Base-by-base conservation (phyloP, 2,888 invertebrate species). In the Acronicta aceris region DNA sequence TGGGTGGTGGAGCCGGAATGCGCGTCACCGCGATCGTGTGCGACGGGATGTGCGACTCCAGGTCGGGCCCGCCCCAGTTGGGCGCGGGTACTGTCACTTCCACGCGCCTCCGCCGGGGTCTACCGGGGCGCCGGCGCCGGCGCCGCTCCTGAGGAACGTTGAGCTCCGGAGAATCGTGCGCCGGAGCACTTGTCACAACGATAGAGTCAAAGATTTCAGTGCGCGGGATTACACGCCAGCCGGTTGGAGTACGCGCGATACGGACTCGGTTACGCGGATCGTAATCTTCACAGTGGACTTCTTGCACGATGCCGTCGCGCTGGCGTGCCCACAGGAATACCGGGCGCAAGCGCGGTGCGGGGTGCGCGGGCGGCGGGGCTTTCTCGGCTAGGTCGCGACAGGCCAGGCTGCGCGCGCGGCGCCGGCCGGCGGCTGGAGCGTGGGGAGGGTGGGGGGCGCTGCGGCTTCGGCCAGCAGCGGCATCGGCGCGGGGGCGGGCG, bases 281-380 rank as follows among this genome's bases (percentile, higher is more conserved):
- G 95, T 98, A 98, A 89, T 98, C 98, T 91, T 98, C 98, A 93
- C 97, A 97, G 89, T 96, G 96, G 80, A 98, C 97, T 90, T 97
- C 97, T 85, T 97, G 96, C 89, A 98, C 97, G 86, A 96, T 96
- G 70, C 97, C 97, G 90, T 97, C 97, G 79, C 96, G 96, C 89
- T 97, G 97, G 85, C 97, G 96, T 69, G 97, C 97, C 97, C 98
- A 98, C 77, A 98, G 95, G 90, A 98, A 98, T 74, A 98, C 97
- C 75, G 98, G 98, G 85, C 97, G 97, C 78, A 97, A 96, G 64
- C 96, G 96, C 79, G 97, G 95, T 90, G 79, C 88, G 75, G 75
- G 77, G 71, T 73, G 96, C 80, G 97, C 89, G 76, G 76, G 75
- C 75, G 77, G 96, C 79, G 97, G 95, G 93, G 79, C 87, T 80